phyloP scores from a whole-genome alignment of 2,888 invertebrate species.

The Hypsopygia costalis region DNA sequence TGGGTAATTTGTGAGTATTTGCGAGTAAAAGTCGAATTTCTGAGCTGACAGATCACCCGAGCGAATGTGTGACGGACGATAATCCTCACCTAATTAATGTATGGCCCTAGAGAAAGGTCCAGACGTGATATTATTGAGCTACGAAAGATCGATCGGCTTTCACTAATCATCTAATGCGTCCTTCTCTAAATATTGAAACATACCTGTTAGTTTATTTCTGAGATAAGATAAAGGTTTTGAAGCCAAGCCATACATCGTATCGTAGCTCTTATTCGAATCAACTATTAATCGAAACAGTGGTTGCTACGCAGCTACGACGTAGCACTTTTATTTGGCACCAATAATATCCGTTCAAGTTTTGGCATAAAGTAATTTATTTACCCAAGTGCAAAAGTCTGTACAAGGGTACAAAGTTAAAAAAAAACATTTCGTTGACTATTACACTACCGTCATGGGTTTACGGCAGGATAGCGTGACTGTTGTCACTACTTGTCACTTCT shows the following conservation, averaged over 20 bases:
- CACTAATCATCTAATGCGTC: neutral
- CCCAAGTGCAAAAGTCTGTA: no score
- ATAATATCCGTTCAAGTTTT: no score
- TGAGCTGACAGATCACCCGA: slow-evolving; percentile 32
- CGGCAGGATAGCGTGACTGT: slow-evolving; percentile 5
- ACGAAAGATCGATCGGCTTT: slow-evolving; percentile 19
- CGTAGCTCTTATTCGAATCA: no score
- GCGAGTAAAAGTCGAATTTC: slow-evolving; percentile 9
- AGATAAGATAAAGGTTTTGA: no score
- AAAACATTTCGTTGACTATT: neutral
- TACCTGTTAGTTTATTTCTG: neutral
- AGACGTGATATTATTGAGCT: slow-evolving; percentile 29
- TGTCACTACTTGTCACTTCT: slow-evolving; percentile 8
- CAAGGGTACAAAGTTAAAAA: no score
- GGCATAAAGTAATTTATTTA: no score
- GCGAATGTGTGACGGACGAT: slow-evolving; percentile 36
- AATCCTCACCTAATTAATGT: slow-evolving; percentile 42
- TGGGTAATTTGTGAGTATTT: slow-evolving; percentile 15
- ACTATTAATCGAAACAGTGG: no score
- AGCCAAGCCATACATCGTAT: no score
- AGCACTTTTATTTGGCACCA: no score
- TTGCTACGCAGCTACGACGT: no score
- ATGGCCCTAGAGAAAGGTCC: slow-evolving; percentile 30
- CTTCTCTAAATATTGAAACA: neutral
- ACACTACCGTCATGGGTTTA: neutral